Conservation (phyloP, 2,888 invertebrate genomes). For the Epirrhoe alternata region DNA sequence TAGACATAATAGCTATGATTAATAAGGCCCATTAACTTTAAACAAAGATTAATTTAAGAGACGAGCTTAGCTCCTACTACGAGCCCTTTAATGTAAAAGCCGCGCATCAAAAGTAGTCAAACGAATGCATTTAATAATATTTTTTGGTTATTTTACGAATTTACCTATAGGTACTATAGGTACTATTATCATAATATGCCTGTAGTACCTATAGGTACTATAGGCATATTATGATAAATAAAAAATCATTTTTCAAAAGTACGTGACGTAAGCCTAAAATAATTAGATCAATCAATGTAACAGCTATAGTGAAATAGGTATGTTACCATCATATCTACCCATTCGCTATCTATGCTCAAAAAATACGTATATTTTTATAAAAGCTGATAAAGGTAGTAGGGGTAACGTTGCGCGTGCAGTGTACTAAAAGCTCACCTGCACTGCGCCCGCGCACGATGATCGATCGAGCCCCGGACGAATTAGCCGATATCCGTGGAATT, state of each 20-base stretch:
- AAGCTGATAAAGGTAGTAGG: conserved; percentile 41
- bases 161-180: no score
- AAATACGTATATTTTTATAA: background rate
- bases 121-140: no score
- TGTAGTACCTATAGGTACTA: no score
- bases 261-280: no score
- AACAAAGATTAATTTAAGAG: conserved; percentile 79
- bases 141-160: no score
- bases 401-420: conserved; percentile 40
- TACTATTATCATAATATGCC: no score
- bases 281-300: no score
- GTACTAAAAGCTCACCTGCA: conserved; percentile 65
- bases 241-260: no score
- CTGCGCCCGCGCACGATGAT: conserved; percentile 70
- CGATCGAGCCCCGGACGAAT: conserved; percentile 65
- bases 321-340: no score
- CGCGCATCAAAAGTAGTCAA: background rate
- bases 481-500: conserved; percentile 70
- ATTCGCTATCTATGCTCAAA: no score
- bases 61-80: conserved; percentile 45
- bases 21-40: conserved; percentile 79
- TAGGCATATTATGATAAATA: no score
- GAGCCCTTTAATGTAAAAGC: background rate
- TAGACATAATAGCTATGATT: conserved; percentile 77
- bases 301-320: no score